phyloP scores from a whole-genome alignment of 2,888 invertebrate genomes.

The Trachelus tabidus region DNA sequence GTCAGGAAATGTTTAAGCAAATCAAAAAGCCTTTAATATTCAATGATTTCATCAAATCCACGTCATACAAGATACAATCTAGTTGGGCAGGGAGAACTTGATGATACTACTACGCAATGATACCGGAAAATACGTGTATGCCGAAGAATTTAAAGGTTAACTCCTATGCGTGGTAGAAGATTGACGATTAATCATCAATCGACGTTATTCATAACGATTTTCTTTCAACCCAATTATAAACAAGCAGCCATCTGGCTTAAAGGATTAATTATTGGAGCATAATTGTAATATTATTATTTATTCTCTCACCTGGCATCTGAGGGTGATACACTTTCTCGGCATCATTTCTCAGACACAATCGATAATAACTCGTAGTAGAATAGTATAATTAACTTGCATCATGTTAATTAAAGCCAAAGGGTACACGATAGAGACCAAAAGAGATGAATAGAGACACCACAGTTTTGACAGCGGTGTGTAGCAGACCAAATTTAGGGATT shows the following conservation, averaged over 20 bases:
- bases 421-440: neutral
- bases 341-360: neutral
- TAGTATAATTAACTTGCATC: neutral
- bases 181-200: neutral
- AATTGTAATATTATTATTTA: neutral
- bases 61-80: neutral
- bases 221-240: neutral
- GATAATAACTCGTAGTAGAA: neutral
- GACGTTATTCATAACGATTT: neutral
- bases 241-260: neutral
- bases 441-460: conserved; percentile 1
- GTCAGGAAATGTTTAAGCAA: neutral
- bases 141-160: neutral
- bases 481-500: conserved; percentile 45
- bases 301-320: neutral
- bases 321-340: neutral
- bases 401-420: neutral
- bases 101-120: neutral
- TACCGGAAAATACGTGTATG: neutral
- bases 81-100: neutral
- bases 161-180: neutral
- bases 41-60: neutral
- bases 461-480: conserved; percentile 43
- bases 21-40: neutral
- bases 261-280: neutral